A percentile compares a stretch with the other conserved stretches of the same genome.
Evolutionary conservation across 2,888 invertebrate species (phyloP).

Genomic region (Dryobota labecula): DNA sequence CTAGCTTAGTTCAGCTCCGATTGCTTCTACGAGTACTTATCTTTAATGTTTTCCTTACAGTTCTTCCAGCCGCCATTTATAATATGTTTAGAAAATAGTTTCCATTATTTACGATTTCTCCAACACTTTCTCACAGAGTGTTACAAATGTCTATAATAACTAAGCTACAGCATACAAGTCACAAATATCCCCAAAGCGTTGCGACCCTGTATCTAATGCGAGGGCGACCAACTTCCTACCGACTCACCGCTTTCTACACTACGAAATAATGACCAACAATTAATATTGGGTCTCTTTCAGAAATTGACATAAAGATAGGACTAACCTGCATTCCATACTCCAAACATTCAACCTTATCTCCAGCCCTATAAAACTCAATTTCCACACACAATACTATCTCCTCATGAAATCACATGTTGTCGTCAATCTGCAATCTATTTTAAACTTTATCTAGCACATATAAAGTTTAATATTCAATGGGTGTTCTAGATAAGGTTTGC

Average conservation of each 20-base stretch:
- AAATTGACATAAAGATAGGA: constrained; percentile 60
- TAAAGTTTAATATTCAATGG: constrained; percentile 57
- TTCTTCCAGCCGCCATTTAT: constrained; percentile 24
- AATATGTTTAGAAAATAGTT: constrained; percentile 53
- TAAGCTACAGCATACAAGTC: constrained; percentile 44
- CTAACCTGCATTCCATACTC: constrained; percentile 31
- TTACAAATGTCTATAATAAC: constrained; percentile 57
- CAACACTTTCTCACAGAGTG: constrained; percentile 55
- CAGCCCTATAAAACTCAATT: constrained; percentile 34
- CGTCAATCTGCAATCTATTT: constrained; percentile 42
- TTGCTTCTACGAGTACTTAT: constrained; percentile 8
- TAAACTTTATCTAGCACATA: constrained; percentile 39
- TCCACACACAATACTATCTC: constrained; percentile 29
- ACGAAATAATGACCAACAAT: constrained; percentile 84
- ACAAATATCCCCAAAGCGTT: constrained; percentile 63
- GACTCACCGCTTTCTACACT: constrained; percentile 82
- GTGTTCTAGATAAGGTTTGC: constrained; percentile 47
- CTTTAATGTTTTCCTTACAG: constrained; percentile 12
- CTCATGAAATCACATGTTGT: constrained; percentile 53
- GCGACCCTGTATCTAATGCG: constrained; percentile 73
- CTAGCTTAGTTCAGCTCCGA: not conserved
- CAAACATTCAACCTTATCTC: constrained; percentile 49
- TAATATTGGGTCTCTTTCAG: constrained; percentile 76
- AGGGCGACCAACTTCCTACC: constrained; percentile 78
- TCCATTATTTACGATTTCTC: constrained; percentile 57